Base-by-base conservation (phyloP, 2,888 invertebrate genomes). In the Apodemia mormo region DNA sequence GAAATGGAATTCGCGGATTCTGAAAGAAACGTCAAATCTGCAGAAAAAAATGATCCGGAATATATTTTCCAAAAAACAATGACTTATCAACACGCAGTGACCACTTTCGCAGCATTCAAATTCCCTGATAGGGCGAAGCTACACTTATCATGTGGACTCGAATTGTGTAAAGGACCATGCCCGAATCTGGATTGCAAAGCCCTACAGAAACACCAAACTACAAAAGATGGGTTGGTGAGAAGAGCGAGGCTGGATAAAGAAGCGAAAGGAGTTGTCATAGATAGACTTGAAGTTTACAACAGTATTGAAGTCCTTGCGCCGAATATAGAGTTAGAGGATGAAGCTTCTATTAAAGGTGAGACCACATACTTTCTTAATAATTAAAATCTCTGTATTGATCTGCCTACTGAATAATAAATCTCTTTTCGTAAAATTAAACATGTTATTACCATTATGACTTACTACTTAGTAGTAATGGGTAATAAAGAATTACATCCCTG, bases 281-380 rank as follows among this genome's bases (percentile, higher is more conserved):
- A 96, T 79, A 87, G 95, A 45, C 81, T 97, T 70, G 96, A 96
- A 82, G 96, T 97, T 14, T 97, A 96, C 80, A 97, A 97, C 82
- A 96, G 96, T 72, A 95, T 97, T 73, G 96, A 96, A 85, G 97
- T 97, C 6, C 90, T 96, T 69, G 96, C 97, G 1, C 96, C 97
- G 0, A 96, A 96, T 81, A 96, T 97, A 75, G 96, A 96, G 82
- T 83, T 96, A 73, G 96, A 96, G 80, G 94, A 95, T 78, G 93
- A 94, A 79, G 92, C 93, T 76, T 93, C 92, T 6, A 92, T 94
- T 71, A 83, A 90, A 90, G 94, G 94, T 93, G 73, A 75, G 74
- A 33, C 52, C 2, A 52, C 6, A n/a, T 45, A 3, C 14, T 12
- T 45, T 3, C 45, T 45, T 45, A 12, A 37, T 37, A 37, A 37